Evolutionary conservation across 1,140 invertebrate genomes (phyloP).

Genomic region (Drosophila serrata): DNA sequence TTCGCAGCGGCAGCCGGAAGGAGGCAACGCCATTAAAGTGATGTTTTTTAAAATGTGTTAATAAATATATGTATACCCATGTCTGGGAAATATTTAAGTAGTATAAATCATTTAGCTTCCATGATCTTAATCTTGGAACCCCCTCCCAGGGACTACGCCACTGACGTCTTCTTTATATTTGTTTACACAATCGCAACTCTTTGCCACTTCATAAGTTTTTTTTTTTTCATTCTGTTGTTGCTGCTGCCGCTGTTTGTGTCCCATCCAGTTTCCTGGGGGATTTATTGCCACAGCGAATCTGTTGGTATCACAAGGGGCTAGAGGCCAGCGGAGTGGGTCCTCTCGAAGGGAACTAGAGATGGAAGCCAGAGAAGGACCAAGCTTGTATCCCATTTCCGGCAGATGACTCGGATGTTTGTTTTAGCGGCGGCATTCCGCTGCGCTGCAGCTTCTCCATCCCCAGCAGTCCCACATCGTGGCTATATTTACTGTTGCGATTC

Average conservation of each 20-base stretch:
- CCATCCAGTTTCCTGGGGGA: constrained; percentile 36
- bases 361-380: constrained; percentile 33
- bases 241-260: constrained; percentile 17
- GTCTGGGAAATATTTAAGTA: not conserved
- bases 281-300: constrained; percentile 48
- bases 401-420: constrained; percentile 72
- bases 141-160: not conserved
- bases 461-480: constrained; percentile 12
- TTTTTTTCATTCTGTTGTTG: constrained; percentile 16
- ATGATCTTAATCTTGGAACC: constrained; percentile 4
- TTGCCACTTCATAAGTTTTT: constrained; percentile 68
- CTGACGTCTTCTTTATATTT: constrained; percentile 52
- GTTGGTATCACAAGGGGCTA: constrained; percentile 12
- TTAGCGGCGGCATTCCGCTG: constrained; percentile 47
- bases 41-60: constrained; percentile 4
- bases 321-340: not conserved
- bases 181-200: constrained; percentile 73
- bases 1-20: not conserved
- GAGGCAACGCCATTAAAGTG: constrained; percentile 12
- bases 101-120: constrained; percentile 14
- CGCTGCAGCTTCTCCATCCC: constrained; percentile 20
- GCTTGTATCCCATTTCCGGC: constrained; percentile 63
- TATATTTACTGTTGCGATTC: constrained; percentile 35
- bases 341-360: constrained; percentile 28
- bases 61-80: constrained; percentile 3